phyloP scores from a whole-genome alignment of 2,888 invertebrate species.

The Caenorhabditis drosophilae region DNA sequence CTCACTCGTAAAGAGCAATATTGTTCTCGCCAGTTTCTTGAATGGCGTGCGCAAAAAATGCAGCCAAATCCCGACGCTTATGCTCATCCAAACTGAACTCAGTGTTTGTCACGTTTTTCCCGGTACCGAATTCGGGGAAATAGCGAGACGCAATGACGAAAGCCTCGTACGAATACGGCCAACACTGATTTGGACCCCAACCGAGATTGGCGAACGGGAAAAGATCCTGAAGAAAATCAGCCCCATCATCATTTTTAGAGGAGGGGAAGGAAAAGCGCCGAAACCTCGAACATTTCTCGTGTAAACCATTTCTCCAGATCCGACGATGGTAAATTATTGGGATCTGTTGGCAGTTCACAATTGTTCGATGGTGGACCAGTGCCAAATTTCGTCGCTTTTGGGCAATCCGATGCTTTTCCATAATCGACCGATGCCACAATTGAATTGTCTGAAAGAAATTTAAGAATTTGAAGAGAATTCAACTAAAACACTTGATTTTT shows the following conservation, averaged over 20 bases:
- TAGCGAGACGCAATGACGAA: constrained; percentile 62
- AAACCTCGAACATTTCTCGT: constrained; percentile 52
- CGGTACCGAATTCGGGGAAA: constrained; percentile 61
- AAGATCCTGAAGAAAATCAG: constrained; percentile 43
- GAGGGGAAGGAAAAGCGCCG: too few relatives aligned
- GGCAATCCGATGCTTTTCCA: constrained; percentile 38
- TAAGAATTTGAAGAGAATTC: too few relatives aligned
- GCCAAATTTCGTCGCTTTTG: constrained; percentile 40
- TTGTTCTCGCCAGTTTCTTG: constrained; percentile 66
- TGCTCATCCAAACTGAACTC: constrained; percentile 55
- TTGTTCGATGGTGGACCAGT: constrained; percentile 45
- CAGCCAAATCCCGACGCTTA: constrained; percentile 55
- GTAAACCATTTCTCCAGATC: constrained; percentile 59
- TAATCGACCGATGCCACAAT: constrained; percentile 18
- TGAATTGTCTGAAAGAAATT: constrained; percentile 31
- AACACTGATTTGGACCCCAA: constrained; percentile 58
- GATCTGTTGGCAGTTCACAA: constrained; percentile 52
- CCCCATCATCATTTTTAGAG: not conserved
- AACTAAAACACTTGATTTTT: too few relatives aligned
- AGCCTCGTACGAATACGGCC: constrained; percentile 63
- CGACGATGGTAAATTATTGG: constrained; percentile 51
- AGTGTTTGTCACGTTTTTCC: constrained; percentile 45
- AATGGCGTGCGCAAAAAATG: constrained; percentile 63
- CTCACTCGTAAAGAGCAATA: constrained; percentile 52
- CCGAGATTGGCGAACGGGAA: constrained; percentile 64